Conservation (phyloP, 1,140 invertebrate genomes). For the Pogonognathellus flavescens region DNA sequence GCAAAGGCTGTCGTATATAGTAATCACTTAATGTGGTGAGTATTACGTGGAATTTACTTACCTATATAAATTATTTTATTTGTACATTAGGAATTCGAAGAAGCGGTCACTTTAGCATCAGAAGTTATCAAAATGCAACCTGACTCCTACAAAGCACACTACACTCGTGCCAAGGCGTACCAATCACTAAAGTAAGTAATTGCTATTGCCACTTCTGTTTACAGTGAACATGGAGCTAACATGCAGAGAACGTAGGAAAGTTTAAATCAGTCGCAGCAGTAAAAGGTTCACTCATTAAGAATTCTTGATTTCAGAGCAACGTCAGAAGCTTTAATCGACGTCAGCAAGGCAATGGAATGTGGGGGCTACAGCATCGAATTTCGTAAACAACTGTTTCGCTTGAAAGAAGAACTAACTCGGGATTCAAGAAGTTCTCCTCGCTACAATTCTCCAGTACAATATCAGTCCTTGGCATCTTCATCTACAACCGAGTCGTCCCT, state of each 20-base stretch:
- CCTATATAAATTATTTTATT: too few species aligned
- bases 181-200: conserved; percentile 77
- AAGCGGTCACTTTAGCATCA: conserved; percentile 86
- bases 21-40: too few species aligned
- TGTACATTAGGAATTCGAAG: conserved; percentile 70
- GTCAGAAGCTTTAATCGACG: conserved; percentile 71
- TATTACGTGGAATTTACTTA: too few species aligned
- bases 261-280: background rate
- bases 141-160: conserved; percentile 92
- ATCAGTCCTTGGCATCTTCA: conserved; percentile 21
- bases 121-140: conserved; percentile 86
- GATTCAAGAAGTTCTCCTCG: conserved; percentile 49
- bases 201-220: background rate
- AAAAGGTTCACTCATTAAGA: conserved; percentile 1
- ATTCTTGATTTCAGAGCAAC: conserved; percentile 69
- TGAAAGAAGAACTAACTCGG: conserved; percentile 71
- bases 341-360: conserved; percentile 72
- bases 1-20: too few species aligned
- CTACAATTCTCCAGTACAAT: background rate
- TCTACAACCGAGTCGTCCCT: conserved; percentile 11
- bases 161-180: conserved; percentile 88
- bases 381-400: conserved; percentile 70
- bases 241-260: background rate
- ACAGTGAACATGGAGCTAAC: background rate
- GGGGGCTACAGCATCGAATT: conserved; percentile 72